A percentile compares a stretch with the other conserved stretches of the same genome.
These are phyloP conservation scores for Drosophila ezoana DNA, from an alignment of 2,888 invertebrate species.

Conservation along the genomic window DNA sequence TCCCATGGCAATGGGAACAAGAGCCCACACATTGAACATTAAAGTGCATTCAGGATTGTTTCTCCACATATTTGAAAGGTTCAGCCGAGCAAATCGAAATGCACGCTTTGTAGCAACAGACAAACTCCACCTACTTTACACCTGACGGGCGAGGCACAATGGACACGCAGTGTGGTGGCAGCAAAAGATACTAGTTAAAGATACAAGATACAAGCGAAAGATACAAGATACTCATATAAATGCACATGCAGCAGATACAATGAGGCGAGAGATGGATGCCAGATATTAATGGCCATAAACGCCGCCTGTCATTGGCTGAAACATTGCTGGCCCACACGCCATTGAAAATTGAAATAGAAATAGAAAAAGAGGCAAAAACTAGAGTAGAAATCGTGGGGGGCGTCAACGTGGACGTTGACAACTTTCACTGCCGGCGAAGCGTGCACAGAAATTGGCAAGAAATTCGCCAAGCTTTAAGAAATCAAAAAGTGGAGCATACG, in stretches of 20 bases:
- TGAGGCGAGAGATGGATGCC: conserved; percentile 22
- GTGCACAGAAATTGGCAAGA: conserved; percentile 49
- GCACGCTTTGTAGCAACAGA: conserved; percentile 25
- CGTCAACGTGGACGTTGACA: conserved; percentile 51
- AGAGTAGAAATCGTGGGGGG: conserved; percentile 47
- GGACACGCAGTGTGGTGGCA: conserved; percentile 39
- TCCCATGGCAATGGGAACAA: neutral
- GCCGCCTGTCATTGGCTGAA: conserved; percentile 58
- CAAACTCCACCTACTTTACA: conserved; percentile 74
- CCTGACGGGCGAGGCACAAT: conserved; percentile 61
- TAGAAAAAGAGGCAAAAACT: conserved; percentile 31
- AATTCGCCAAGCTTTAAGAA: conserved; percentile 11
- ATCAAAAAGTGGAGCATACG: conserved; percentile 11
- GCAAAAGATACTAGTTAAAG: conserved; percentile 35
- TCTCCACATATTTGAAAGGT: conserved; percentile 1
- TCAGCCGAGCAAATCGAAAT: conserved; percentile 44
- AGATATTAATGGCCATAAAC: conserved; percentile 56
- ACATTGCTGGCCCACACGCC: conserved; percentile 42
- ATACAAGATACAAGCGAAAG: conserved; percentile 20
- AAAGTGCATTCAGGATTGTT: conserved; percentile 6
- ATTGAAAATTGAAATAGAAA: conserved; percentile 53
- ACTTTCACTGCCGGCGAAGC: conserved; percentile 73
- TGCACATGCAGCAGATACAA: conserved; percentile 21
- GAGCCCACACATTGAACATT: conserved; percentile 1
- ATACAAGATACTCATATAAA: conserved; percentile 28